Conservation (phyloP, 2,113 vertebrate genomes). For the Gymnobelideus leadbeateri region DNA sequence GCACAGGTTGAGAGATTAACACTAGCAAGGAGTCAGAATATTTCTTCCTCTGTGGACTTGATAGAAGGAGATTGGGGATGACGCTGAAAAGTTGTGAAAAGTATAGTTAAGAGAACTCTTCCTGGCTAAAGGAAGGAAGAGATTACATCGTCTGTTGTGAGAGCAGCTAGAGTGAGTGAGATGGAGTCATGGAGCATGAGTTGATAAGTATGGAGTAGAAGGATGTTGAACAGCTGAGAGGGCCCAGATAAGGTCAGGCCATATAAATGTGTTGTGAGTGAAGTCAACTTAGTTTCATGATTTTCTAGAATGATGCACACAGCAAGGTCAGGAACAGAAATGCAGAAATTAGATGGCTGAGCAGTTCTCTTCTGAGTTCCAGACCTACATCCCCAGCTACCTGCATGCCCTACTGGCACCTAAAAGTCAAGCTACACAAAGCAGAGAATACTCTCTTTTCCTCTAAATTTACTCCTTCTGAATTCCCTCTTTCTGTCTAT, state of each 20-base stretch:
- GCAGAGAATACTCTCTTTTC: not conserved
- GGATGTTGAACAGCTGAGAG: not conserved
- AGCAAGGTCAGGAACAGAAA: not conserved
- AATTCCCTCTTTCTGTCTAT: not conserved
- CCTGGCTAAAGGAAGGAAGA: not conserved
- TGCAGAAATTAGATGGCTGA: not conserved
- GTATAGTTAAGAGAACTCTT: not conserved
- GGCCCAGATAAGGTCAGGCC: not conserved
- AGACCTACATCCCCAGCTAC: not conserved
- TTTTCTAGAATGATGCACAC: not conserved
- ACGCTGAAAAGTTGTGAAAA: not conserved
- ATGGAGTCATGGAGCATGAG: not conserved
- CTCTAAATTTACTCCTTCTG: not conserved
- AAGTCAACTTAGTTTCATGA: not conserved
- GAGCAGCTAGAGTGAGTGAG: not conserved
- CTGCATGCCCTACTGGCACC: not conserved
- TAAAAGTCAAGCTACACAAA: not conserved
- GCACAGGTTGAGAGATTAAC: not conserved
- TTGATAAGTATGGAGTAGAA: not conserved
- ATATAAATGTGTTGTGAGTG: not conserved
- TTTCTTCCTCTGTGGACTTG: not conserved
- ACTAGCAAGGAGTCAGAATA: not conserved
- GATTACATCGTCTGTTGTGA: not conserved
- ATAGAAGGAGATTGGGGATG: not conserved
- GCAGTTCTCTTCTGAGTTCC: not conserved